Conservation (phyloP, 2,888 invertebrate genomes). For the Drosophila pseudotalamancana region DNA sequence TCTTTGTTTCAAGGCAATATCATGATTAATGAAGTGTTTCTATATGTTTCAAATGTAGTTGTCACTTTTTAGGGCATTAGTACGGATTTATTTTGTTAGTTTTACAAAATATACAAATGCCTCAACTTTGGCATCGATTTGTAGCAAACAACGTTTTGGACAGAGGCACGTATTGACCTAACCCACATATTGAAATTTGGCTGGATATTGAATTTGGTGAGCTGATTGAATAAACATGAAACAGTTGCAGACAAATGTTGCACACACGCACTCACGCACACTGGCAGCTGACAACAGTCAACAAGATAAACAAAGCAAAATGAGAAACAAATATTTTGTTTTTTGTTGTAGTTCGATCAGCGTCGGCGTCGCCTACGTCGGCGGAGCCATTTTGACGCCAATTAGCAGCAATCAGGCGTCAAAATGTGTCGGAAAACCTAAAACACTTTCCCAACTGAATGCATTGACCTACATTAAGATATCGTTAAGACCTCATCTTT, state of each 20-base stretch:
- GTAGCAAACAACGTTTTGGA: constrained; percentile 26
- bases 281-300: constrained; percentile 47
- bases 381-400: constrained; percentile 69
- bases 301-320: constrained; percentile 62
- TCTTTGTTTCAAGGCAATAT: constrained; percentile 21
- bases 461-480: constrained; percentile 68
- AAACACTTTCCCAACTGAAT: constrained; percentile 65
- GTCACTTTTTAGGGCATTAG: constrained; percentile 43
- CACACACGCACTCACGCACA: constrained; percentile 24
- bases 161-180: constrained; percentile 63
- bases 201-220: constrained; percentile 20
- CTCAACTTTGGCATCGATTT: constrained; percentile 49
- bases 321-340: constrained; percentile 56
- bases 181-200: constrained; percentile 59
- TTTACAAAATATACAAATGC: constrained; percentile 18
- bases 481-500: constrained; percentile 17
- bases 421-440: constrained; percentile 56
- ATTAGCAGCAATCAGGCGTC: constrained; percentile 78
- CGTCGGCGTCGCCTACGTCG: constrained; percentile 50
- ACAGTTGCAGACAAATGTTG: constrained; percentile 75
- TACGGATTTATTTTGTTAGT: constrained; percentile 30
- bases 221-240: constrained; percentile 40
- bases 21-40: constrained; percentile 62
- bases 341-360: constrained; percentile 10
- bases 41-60: constrained; percentile 45